Evolutionary conservation across 2,888 invertebrate genomes (phyloP).

Genomic region (Ochropleura leucogaster): DNA sequence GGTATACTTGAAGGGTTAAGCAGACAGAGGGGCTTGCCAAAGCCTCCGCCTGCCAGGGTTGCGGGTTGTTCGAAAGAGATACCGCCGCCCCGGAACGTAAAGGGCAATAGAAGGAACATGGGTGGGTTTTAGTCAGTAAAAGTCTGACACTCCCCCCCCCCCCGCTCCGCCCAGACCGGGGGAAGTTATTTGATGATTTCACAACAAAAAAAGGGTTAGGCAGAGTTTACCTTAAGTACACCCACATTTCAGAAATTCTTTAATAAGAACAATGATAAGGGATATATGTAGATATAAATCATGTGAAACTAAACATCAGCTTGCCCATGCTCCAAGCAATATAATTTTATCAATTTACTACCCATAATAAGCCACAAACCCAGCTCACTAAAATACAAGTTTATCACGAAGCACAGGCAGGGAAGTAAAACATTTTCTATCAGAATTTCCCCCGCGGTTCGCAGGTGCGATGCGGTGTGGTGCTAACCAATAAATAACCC

Average conservation of each 20-base stretch:
- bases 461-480: slow-evolving; percentile 71
- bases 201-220: too few relatives aligned
- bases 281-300: neutral
- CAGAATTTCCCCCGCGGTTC: slow-evolving; percentile 64
- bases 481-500: slow-evolving; percentile 76
- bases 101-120: too few relatives aligned
- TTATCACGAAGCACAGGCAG: slow-evolving; percentile 46
- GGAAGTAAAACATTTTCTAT: slow-evolving; percentile 64
- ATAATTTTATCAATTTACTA: slow-evolving; percentile 31
- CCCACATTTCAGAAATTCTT: neutral
- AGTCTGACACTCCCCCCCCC: too few relatives aligned
- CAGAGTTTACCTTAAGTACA: neutral
- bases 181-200: too few relatives aligned
- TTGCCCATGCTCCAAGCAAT: neutral
- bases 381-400: slow-evolving; percentile 33
- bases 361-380: slow-evolving; percentile 26
- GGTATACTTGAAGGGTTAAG: neutral
- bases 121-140: too few relatives aligned
- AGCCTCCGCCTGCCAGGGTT: too few relatives aligned
- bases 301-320: neutral
- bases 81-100: too few relatives aligned
- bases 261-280: neutral
- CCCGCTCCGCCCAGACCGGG: too few relatives aligned
- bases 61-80: too few relatives aligned
- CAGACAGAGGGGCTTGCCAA: too few relatives aligned